These are phyloP conservation scores for Axis porcinus DNA, from an alignment of 2,113 vertebrate species.

Conservation along the genomic window DNA sequence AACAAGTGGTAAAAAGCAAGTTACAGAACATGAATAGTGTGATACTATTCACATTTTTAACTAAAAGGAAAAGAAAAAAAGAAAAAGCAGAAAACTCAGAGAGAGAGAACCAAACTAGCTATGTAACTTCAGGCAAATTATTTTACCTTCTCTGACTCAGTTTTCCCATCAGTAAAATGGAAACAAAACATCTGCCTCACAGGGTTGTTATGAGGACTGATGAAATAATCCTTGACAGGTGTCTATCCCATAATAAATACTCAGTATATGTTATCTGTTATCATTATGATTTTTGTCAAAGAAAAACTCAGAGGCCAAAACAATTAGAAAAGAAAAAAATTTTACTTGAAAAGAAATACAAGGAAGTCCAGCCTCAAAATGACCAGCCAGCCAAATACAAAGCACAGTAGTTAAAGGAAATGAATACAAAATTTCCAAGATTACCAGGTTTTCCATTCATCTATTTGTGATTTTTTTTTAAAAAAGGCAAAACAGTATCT, in stretches of 20 bases:
- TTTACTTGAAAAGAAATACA: slow-evolving; percentile 6
- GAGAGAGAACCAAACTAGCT: background rate
- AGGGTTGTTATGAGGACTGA: background rate
- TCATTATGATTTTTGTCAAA: background rate
- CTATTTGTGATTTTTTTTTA: background rate
- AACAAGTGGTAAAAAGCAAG: background rate
- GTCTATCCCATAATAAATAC: background rate
- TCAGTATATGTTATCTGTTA: background rate
- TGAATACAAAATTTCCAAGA: background rate
- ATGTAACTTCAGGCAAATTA: background rate
- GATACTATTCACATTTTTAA: background rate
- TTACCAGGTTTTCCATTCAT: background rate
- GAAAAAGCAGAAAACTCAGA: background rate
- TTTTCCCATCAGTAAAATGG: background rate
- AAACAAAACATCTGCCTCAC: background rate
- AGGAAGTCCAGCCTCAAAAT: background rate
- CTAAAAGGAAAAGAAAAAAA: background rate
- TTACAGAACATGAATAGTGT: background rate
- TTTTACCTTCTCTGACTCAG: background rate
- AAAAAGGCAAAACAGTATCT: background rate
- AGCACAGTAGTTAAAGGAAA: background rate
- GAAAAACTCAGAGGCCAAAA: background rate
- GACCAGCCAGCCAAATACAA: background rate
- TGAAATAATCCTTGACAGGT: background rate
- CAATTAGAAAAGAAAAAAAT: background rate